Conservation (phyloP, 2,113 vertebrate species). For the Trogon melanurus region DNA sequence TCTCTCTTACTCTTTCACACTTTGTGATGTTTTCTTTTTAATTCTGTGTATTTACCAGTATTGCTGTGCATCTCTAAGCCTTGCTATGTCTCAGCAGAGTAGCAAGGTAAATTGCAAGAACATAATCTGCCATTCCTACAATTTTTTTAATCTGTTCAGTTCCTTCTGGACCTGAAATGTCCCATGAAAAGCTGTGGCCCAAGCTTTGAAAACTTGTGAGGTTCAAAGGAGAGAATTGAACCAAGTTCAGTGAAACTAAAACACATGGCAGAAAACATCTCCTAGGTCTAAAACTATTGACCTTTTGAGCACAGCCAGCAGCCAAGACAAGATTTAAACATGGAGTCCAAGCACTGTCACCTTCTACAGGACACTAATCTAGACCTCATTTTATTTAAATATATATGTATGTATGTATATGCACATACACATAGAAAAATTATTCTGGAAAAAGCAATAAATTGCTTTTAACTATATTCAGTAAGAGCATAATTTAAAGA, state of each 20-base stretch:
- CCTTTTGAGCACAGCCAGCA: not conserved
- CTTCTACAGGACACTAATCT: not conserved
- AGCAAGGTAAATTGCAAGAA: not conserved
- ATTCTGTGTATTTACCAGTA: not conserved
- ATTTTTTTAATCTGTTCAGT: not conserved
- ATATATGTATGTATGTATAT: no score
- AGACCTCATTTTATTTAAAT: not conserved
- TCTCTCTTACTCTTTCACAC: conserved; percentile 42
- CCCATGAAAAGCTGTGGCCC: not conserved
- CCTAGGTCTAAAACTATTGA: not conserved
- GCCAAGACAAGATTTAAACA: not conserved
- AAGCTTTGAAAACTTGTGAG: not conserved
- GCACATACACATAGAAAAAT: not conserved
- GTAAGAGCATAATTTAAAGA: not conserved
- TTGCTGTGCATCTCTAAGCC: not conserved
- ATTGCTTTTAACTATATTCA: not conserved
- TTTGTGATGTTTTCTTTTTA: not conserved
- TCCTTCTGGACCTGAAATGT: not conserved
- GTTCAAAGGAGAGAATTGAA: not conserved
- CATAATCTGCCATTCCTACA: not conserved
- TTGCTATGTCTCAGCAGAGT: not conserved
- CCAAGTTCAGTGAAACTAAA: not conserved
- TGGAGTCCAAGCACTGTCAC: not conserved
- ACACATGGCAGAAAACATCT: not conserved
- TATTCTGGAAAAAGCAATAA: not conserved